Conservation (phyloP, 1,140 invertebrate genomes). For the Cydia splendana region DNA sequence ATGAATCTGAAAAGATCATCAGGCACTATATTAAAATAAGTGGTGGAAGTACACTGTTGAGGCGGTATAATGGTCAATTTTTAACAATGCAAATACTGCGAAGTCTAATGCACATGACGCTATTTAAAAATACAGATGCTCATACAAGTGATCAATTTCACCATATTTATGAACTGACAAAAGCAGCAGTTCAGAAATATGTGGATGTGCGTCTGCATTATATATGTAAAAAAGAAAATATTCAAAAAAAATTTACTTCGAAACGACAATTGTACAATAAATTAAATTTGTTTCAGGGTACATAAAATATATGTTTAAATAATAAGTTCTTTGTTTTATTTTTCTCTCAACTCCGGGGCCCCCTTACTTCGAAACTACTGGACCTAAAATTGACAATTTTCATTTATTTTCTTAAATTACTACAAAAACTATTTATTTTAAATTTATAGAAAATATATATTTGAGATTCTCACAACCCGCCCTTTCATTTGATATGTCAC, state of each 20-base stretch:
- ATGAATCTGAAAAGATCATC: constrained; percentile 2
- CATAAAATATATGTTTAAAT: too few species aligned
- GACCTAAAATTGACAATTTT: too few species aligned
- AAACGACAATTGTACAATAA: not conserved
- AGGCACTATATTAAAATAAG: constrained; percentile 24
- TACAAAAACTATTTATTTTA: too few species aligned
- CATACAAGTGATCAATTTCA: too few species aligned
- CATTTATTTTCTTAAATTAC: too few species aligned
- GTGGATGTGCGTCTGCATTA: not conserved
- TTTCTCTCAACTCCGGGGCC: too few species aligned
- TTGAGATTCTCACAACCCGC: too few species aligned
- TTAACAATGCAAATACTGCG: not conserved
- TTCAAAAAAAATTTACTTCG: not conserved
- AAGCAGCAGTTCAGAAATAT: not conserved
- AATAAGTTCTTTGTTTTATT: too few species aligned
- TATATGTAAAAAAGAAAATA: not conserved
- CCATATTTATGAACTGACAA: too few species aligned
- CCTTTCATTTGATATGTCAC: too few species aligned
- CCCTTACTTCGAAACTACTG: too few species aligned
- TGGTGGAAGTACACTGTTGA: not conserved
- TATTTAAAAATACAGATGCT: not conserved
- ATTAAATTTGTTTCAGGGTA: not conserved
- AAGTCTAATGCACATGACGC: not conserved
- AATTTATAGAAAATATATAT: too few species aligned
- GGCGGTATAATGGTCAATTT: not conserved